A percentile compares a stretch with the other conserved stretches of the same genome.
Evolutionary conservation across 35 echinoderm and acorn worm species (phyloP).

Genomic region (Apostichopus californicus): DNA sequence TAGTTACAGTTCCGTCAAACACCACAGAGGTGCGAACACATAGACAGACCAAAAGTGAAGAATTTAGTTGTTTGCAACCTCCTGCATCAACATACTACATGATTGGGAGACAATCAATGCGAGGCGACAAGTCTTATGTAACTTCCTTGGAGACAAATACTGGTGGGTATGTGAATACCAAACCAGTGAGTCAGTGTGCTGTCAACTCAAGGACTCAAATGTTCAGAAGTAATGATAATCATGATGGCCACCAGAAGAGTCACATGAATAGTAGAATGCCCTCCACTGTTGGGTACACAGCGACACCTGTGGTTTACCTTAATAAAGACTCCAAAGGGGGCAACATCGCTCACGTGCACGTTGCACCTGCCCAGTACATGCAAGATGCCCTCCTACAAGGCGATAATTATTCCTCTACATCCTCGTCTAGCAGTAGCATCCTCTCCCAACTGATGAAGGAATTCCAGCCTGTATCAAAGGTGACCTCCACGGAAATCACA

Average conservation of each 20-base stretch:
- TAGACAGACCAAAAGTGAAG: slow-evolving; percentile 49
- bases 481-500: slow-evolving; percentile 30
- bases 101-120: slow-evolving; percentile 30
- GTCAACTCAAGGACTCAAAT: not conserved
- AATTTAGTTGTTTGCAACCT: slow-evolving; percentile 12
- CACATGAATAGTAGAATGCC: not conserved
- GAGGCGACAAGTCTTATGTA: slow-evolving; percentile 35
- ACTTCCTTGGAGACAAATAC: slow-evolving; percentile 34
- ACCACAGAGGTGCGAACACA: slow-evolving; percentile 29
- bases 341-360: slow-evolving; percentile 48
- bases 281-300: not conserved
- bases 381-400: slow-evolving; percentile 33
- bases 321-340: slow-evolving; percentile 51
- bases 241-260: slow-evolving; percentile 27
- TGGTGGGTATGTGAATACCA: not conserved
- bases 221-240: not conserved
- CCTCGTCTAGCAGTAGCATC: slow-evolving; percentile 34
- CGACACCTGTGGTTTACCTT: slow-evolving; percentile 53
- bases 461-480: slow-evolving; percentile 29
- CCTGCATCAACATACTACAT: slow-evolving; percentile 19
- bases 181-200: not conserved
- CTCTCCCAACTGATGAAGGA: slow-evolving; percentile 52
- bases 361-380: slow-evolving; percentile 19
- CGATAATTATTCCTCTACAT: slow-evolving; percentile 38
- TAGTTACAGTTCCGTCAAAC: slow-evolving; percentile 32